phyloP scores from a whole-genome alignment of 2,888 invertebrate genomes.

The Drosophila acutilabella region DNA sequence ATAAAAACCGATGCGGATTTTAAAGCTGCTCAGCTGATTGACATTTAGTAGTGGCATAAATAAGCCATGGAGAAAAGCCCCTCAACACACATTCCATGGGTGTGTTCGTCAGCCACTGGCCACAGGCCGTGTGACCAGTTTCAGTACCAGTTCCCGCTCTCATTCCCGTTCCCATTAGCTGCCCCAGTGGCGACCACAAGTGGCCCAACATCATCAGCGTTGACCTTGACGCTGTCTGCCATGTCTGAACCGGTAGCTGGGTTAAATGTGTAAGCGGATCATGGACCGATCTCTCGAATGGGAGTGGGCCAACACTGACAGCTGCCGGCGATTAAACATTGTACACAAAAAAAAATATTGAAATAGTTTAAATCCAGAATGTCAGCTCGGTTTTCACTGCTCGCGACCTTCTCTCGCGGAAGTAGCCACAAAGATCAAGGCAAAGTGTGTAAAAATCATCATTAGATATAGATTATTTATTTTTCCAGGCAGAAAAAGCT shows the following conservation, averaged over 20 bases:
- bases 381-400: no score
- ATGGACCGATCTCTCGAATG: constrained; percentile 36
- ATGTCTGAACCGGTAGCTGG: constrained; percentile 23
- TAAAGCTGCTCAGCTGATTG: constrained; percentile 36
- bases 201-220: constrained; percentile 55
- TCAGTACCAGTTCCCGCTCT: background rate
- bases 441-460: no score
- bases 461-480: no score
- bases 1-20: constrained; percentile 17
- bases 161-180: background rate
- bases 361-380: background rate
- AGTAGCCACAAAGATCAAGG: no score
- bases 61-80: constrained; percentile 29
- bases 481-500: no score
- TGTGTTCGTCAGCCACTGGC: constrained; percentile 20
- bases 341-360: background rate
- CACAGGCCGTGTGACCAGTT: constrained; percentile 45
- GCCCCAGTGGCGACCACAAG: constrained; percentile 37
- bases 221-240: constrained; percentile 41
- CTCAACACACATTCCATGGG: constrained; percentile 40
- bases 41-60: constrained; percentile 50
- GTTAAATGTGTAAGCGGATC: constrained; percentile 29
- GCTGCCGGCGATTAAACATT: constrained; percentile 7
- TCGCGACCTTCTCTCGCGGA: no score
- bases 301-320: constrained; percentile 45